Base-by-base conservation (phyloP, 1,140 invertebrate genomes). In the Trinorchestia longiramus region DNA sequence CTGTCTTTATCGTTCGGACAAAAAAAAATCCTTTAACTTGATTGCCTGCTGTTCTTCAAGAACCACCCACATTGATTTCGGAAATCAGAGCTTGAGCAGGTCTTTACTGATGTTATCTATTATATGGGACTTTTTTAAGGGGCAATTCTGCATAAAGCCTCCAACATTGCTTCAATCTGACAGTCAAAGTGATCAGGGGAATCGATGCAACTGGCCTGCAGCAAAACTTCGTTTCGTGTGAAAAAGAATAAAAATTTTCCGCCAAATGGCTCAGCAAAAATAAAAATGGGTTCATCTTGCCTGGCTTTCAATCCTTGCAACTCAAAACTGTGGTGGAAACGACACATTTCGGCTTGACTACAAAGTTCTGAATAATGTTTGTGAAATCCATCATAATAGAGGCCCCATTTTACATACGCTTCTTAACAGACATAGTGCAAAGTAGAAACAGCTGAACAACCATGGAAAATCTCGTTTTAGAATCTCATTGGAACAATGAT, bases 361-460 rank as follows among this genome's bases (percentile, higher is more conserved):
- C 91, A 23, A 40, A 94, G 91, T 94, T 94, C 91, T 47, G 45
- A 94, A 94, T 94, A 36, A 94, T 44, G 91, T 40, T 94, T 94
- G 91, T 94, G 91, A 94, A 94, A 94, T 40, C 91, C 91, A 94
- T 17, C 91, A 19, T 94, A 40, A 94, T 15, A 94, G n/a, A 94
- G 45, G 91, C 43, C n/a, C n/a, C 91, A 94, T 94, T 94, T 1
- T 47, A 94, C 91, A 40, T 40, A 94, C 91, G 91, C n/a, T 94
- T 94, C 91, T 94, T 91, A 23, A 8, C 6, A 91, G 6, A 53
- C 47, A 53, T 53, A 53, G 6, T 53, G 47, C 19, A 53, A 53
- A 53, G 6, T 8, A 53, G 47, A 53, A 53, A 53, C 47, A 53
- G 19, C 47, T 8, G 47, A 8, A 19, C 19, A 53, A 8, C 19